Evolutionary conservation across 2,888 invertebrate genomes (phyloP).

Genomic region (Esperia sulphurella): DNA sequence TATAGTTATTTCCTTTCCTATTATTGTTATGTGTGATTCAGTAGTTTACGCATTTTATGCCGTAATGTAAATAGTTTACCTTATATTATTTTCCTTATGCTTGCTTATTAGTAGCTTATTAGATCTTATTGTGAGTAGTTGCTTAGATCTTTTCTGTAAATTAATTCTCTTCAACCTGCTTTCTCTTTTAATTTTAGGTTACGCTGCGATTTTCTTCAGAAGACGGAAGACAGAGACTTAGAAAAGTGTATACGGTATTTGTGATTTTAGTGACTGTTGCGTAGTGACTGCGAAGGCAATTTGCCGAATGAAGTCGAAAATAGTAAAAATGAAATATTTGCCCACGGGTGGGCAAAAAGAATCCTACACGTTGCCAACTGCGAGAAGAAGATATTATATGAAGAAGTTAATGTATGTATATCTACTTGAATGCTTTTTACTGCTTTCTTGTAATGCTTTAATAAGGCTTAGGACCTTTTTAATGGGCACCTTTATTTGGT

Average conservation of each 20-base stretch:
- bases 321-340: conserved; percentile 81
- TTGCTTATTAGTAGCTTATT: conserved; percentile 19
- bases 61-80: neutral
- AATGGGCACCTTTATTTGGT: neutral
- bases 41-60: neutral
- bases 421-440: conserved; percentile 19
- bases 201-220: conserved; percentile 16
- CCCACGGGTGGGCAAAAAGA: conserved; percentile 79
- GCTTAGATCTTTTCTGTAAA: conserved; percentile 44
- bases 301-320: conserved; percentile 74
- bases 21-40: neutral
- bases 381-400: conserved; percentile 80
- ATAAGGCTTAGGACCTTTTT: neutral
- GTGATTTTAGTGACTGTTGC: conserved; percentile 11
- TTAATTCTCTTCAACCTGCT: conserved; percentile 47
- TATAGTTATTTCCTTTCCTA: neutral
- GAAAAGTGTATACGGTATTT: conserved; percentile 6
- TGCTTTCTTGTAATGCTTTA: conserved; percentile 9
- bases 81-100: conserved; percentile 7
- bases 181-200: conserved; percentile 44
- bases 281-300: conserved; percentile 23
- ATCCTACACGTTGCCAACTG: conserved; percentile 80
- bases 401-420: conserved; percentile 82
- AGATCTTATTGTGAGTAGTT: conserved; percentile 3
- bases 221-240: conserved; percentile 19